Base-by-base conservation (phyloP, 2,797 vertebrate genomes). In the Lycodopsis pacificus region DNA sequence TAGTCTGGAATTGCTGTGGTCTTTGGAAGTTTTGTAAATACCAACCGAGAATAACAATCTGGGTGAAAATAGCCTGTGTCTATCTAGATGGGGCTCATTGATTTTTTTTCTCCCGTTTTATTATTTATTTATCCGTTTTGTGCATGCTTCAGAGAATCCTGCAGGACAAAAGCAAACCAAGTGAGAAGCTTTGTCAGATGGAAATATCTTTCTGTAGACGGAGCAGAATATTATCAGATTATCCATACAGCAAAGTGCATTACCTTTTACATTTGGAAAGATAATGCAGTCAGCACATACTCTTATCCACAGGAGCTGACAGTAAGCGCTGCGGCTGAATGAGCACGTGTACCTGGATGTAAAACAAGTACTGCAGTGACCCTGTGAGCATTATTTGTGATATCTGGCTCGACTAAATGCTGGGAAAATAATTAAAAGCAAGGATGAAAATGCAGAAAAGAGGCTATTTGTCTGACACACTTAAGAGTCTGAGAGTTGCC, bases 1-100 rank as follows among this genome's bases (percentile, higher is more conserved):
- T 80, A 86, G 80, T 78, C 68, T 75, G 17, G 80, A 79, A 62
- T 72, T 58, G 68, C 70, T 67, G 58, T 72, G 83, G 73, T 87
- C 80, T 89, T 79, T 89, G 83, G 69, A 88, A 86, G 88, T 91
- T 88, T 82, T 80, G 81, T 90, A 90, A 89, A 91, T 84, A 88
- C 79, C 79, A 86, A 46, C 68, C 42, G 78, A 83, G 77, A 89
- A 89, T 81, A 89, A 89, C 78, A 81, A 86, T 85, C 76, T 62
- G 42, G 46, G 71, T 0, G 73, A 86, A 80, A 86, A 87, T 72
- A 82, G 84, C 85, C 62, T 25, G 49, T 85, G 71, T 85, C 65
- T 80, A 71, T 85, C 77, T 65, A 27, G 71, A 87, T 84, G 85
- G 68, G 77, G 65, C 82, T 86, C 88, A 90, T 89, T 87, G 91